Percentiles rank a stretch among this genome's conserved stretches.
Evolutionary conservation across 2,888 invertebrate species (phyloP).

Genomic region (Eudasyphora cyanicolor): DNA sequence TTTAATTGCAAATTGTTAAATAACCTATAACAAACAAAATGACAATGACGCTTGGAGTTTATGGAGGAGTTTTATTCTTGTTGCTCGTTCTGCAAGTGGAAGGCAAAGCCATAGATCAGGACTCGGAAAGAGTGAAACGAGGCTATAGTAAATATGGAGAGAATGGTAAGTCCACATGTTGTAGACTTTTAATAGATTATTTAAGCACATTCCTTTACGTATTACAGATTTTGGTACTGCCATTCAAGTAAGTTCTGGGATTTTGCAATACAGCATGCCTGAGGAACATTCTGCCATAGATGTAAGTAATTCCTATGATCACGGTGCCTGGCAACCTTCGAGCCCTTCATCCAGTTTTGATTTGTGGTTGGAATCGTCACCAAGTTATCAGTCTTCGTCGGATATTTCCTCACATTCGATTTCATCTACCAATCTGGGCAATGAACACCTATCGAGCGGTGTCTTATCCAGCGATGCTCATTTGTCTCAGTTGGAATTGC

Average conservation of each 20-base stretch:
- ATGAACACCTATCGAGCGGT: conserved; percentile 17
- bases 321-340: conserved; percentile 52
- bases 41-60: conserved; percentile 1
- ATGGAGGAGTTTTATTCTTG: conserved; percentile 35
- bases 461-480: conserved; percentile 24
- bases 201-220: not conserved
- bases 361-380: conserved; percentile 51
- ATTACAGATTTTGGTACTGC: conserved; percentile 69
- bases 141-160: conserved; percentile 51
- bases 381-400: conserved; percentile 28
- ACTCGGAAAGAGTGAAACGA: conserved; percentile 45
- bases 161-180: conserved; percentile 67
- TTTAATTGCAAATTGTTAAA: conserved; percentile 17
- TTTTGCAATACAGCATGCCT: conserved; percentile 67
- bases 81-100: not conserved
- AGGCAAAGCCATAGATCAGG: not conserved
- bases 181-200: not conserved
- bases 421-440: not conserved
- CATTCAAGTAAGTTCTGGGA: conserved; percentile 71
- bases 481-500: conserved; percentile 26
- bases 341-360: conserved; percentile 50
- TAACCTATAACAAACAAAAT: not conserved
- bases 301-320: conserved; percentile 25
- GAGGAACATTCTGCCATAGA: conserved; percentile 51
- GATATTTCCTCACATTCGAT: conserved; percentile 9